Conservation (phyloP, 2,113 vertebrate species). For the Tor tambroides region DNA sequence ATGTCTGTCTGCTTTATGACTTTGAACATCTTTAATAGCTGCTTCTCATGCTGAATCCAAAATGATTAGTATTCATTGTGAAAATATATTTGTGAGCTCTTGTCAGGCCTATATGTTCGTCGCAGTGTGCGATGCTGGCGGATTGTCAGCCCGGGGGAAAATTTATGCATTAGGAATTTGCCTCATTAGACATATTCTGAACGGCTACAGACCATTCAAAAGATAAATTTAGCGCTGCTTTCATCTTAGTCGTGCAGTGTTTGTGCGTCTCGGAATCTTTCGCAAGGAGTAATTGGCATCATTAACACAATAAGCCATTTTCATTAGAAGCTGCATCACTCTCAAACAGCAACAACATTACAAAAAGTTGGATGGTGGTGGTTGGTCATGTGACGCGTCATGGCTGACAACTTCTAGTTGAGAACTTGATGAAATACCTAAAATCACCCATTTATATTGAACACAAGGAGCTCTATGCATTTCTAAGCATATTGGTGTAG, state of each 20-base stretch:
- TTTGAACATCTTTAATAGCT: slow-evolving; percentile 50
- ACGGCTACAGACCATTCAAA: slow-evolving; percentile 10
- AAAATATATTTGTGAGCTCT: slow-evolving; percentile 44
- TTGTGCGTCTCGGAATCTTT: neutral
- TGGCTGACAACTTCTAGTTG: neutral
- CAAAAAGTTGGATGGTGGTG: neutral
- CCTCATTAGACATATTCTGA: slow-evolving; percentile 35
- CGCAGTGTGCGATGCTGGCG: neutral
- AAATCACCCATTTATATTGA: neutral
- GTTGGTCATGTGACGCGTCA: neutral
- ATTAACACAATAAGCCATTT: slow-evolving; percentile 13
- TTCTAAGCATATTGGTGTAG: neutral
- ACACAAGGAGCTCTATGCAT: neutral
- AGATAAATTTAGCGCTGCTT: slow-evolving; percentile 22
- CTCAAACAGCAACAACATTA: too few species aligned
- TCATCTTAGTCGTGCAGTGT: neutral
- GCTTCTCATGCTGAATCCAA: slow-evolving; percentile 35
- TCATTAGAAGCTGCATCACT: neutral
- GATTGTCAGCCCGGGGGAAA: slow-evolving; percentile 14
- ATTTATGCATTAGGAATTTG: slow-evolving; percentile 35
- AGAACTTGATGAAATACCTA: neutral
- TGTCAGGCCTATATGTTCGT: neutral
- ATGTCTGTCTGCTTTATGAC: slow-evolving; percentile 49
- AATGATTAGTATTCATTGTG: slow-evolving; percentile 51
- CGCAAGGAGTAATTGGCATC: slow-evolving; percentile 15